Evolutionary conservation across 2,797 vertebrate species (phyloP).

Genomic region (Pipistrellus kuhlii): DNA sequence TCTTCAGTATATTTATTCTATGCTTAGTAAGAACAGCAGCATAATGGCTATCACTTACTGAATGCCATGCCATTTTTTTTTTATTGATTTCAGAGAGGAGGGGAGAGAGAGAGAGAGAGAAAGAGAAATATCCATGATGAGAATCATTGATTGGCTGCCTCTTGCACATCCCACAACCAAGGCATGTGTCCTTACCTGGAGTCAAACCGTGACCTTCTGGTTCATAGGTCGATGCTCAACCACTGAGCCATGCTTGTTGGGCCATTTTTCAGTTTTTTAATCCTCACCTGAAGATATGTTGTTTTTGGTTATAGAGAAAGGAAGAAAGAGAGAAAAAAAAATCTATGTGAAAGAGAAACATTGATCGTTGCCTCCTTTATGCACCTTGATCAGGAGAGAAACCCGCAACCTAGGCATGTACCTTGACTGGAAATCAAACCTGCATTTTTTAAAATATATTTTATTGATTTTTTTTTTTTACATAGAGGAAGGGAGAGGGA

Average conservation of each 20-base stretch:
- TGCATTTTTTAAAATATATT: background rate
- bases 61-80: background rate
- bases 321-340: background rate
- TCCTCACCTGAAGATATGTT: too few relatives aligned
- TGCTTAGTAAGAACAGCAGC: background rate
- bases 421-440: background rate
- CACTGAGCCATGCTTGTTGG: too few relatives aligned
- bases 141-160: background rate
- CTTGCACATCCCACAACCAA: background rate
- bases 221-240: too few relatives aligned
- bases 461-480: too few relatives aligned
- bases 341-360: background rate
- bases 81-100: background rate
- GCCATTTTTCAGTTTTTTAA: too few relatives aligned
- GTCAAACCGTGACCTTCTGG: background rate
- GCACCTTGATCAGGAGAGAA: background rate
- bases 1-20: background rate
- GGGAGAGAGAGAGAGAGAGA: too few relatives aligned
- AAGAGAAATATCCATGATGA: background rate
- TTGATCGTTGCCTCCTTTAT: background rate
- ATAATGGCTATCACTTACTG: background rate
- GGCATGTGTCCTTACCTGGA: background rate
- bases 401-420: background rate
- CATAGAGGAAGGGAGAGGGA: too few relatives aligned
- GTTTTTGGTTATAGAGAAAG: background rate